Base-by-base conservation (phyloP, 2,888 invertebrate species). In the Geophilus truncorum region DNA sequence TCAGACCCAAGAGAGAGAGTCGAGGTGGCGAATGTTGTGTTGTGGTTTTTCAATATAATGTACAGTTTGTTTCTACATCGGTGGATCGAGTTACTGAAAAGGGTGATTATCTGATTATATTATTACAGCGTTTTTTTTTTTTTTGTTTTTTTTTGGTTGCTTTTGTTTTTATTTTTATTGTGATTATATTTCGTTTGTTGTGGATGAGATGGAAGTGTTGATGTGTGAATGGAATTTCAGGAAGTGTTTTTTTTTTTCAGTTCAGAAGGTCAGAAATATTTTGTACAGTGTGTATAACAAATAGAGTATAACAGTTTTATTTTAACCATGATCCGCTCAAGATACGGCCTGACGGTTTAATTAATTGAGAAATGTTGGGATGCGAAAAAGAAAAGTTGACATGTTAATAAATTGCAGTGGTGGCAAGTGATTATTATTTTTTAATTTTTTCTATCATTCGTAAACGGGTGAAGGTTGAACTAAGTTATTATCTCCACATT, bases 201-300 rank as follows among this genome's bases (percentile, higher is more conserved):
- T 28, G 70, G 51, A 51, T 70, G 70, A 70, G 70, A 25, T 70
- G 70, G 10, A 28, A 1, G 70, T 28, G 70, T 70, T 70, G 70
- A 6, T 70, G 70, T 70, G 70, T 70, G 70, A 70, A 70, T 70
- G 70, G 70, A 70, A 70, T 70, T 70, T 70, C 70, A 70, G 70
- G 70, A 70, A 70, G 70, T 70, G n/a, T 1, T 28, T 70, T 70
- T 70, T 51, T 25, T 70, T 70, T 51, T 25, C 70, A 70, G 70
- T 70, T 70, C 70, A 70, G 70, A 70, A 70, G 70, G 70, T 70
- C 70, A 70, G 70, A 70, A 28, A 70, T 28, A 28, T 70, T 70
- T 70, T 70, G 70, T 28, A 6, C 1, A 70, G 25, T 25, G 70
- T 70, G 15, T 70, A 70, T 62, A 23, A 7, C 25, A 70, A 70